phyloP scores from a whole-genome alignment of 2,797 vertebrate genomes.

The Spea hammondii region DNA sequence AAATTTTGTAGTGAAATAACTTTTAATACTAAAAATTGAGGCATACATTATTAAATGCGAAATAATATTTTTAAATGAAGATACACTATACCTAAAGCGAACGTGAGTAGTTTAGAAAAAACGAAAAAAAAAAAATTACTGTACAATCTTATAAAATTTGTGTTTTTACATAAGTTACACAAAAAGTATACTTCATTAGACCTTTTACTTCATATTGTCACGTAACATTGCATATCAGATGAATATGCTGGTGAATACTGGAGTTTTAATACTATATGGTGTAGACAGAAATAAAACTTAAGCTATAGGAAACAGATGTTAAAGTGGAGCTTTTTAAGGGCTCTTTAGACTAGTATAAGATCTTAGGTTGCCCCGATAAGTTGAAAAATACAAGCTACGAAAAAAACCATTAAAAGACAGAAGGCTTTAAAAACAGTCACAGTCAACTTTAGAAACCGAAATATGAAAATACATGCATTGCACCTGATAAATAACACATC shows the following conservation, averaged over 20 bases:
- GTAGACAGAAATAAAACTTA: conserved; percentile 69
- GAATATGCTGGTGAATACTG: conserved; percentile 95
- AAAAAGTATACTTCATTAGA: conserved; percentile 95
- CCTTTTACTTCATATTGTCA: conserved; percentile 88
- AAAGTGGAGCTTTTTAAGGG: background rate
- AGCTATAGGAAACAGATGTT: background rate
- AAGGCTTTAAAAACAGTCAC: conserved; percentile 52
- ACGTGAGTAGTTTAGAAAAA: conserved; percentile 62
- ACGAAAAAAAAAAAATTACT: conserved; percentile 72
- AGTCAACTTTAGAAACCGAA: conserved; percentile 59
- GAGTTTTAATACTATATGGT: conserved; percentile 88
- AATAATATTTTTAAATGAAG: conserved; percentile 59
- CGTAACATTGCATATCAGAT: conserved; percentile 83
- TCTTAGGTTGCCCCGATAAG: conserved; percentile 57
- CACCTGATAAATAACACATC: conserved; percentile 74
- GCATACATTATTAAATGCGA: conserved; percentile 59
- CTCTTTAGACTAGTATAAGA: conserved; percentile 53
- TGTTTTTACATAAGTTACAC: conserved; percentile 99
- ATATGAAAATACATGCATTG: conserved; percentile 65
- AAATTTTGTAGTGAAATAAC: conserved; percentile 33
- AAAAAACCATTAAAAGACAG: conserved; percentile 32
- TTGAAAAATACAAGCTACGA: conserved; percentile 52
- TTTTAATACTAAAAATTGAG: conserved; percentile 51
- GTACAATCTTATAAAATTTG: conserved; percentile 99
- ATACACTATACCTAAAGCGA: conserved; percentile 63